phyloP scores from a whole-genome alignment of 1,140 invertebrate species.

The Heliconius himera region DNA sequence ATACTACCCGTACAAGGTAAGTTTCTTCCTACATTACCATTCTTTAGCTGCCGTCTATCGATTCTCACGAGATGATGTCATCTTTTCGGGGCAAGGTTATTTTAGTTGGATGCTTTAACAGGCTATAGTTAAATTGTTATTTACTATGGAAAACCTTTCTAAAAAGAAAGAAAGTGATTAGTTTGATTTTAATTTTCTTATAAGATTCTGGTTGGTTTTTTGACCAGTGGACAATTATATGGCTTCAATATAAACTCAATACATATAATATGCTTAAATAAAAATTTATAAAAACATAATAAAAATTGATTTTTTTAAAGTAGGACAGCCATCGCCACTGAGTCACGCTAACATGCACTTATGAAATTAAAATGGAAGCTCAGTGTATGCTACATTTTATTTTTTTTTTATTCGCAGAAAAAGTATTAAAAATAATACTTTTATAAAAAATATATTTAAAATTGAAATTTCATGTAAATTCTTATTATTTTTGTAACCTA shows the following conservation, averaged over 20 bases:
- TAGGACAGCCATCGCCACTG: background rate
- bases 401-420: background rate
- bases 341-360: background rate
- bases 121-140: conserved; percentile 1
- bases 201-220: background rate
- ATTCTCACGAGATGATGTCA: conserved; percentile 78
- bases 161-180: conserved; percentile 3
- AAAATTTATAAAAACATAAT: background rate
- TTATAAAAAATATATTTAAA: background rate
- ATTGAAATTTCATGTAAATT: too few species aligned
- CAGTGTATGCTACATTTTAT: background rate
- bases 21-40: conserved; percentile 64
- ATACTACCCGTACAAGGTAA: conserved; percentile 82
- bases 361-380: background rate
- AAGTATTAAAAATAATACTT: background rate
- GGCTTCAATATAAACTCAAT: background rate
- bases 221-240: background rate
- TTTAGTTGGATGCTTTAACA: conserved; percentile 39
- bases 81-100: conserved; percentile 68
- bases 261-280: background rate
- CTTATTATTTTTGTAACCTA: too few species aligned
- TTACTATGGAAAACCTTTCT: conserved; percentile 40
- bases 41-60: conserved; percentile 54
- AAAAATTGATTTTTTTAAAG: background rate
- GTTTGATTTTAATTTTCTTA: background rate